These are phyloP conservation scores for Cherax destructor DNA, from an alignment of 1,140 invertebrate genomes.

Conservation along the genomic window DNA sequence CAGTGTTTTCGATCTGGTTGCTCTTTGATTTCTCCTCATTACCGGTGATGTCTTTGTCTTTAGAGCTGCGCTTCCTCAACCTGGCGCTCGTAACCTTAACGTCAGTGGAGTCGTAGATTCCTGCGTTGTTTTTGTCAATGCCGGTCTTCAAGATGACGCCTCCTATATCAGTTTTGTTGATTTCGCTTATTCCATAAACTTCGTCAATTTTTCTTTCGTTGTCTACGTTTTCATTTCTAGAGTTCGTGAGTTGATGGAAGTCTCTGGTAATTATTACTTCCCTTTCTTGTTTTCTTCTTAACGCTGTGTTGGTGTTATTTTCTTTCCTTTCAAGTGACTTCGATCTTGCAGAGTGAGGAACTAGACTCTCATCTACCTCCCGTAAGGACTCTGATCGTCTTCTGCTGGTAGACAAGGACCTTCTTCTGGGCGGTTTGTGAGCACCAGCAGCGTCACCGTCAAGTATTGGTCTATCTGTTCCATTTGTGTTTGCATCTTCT, in stretches of 20 bases:
- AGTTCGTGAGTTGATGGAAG: neutral
- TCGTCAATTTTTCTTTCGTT: neutral
- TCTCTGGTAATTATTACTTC: neutral
- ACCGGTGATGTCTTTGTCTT: neutral
- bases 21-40: neutral
- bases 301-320: neutral
- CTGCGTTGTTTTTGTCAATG: neutral
- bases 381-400: neutral
- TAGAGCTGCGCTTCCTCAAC: neutral
- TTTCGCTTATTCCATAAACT: neutral
- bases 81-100: neutral
- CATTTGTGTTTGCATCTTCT: neutral
- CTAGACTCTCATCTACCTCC: constrained; percentile 3
- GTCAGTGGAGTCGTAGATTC: too few species aligned
- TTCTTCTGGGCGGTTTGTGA: constrained; percentile 12
- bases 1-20: neutral
- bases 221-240: neutral
- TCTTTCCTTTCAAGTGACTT: neutral
- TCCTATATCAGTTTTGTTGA: neutral
- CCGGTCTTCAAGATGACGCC: neutral
- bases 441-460: neutral
- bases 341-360: neutral
- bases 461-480: neutral
- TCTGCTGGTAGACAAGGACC: constrained; percentile 28
- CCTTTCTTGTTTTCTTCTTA: neutral